phyloP scores from a whole-genome alignment of 2,888 invertebrate species.

The Nomada ruficornis region DNA sequence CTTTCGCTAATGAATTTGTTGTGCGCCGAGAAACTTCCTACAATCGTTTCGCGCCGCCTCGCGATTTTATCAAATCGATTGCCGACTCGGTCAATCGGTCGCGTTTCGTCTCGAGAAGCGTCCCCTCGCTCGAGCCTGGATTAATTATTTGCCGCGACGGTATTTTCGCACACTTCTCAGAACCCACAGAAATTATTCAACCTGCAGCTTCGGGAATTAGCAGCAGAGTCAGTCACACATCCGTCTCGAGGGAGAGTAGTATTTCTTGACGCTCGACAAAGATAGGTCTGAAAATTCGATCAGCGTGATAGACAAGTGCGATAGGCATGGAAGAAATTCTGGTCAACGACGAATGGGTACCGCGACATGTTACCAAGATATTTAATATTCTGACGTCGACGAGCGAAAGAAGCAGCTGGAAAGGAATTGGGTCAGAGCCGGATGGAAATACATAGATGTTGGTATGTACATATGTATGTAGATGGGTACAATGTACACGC shows the following conservation, averaged over 20 bases:
- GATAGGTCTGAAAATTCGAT: neutral
- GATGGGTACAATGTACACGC: neutral
- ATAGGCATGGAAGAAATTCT: constrained; percentile 20
- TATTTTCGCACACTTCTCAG: no score
- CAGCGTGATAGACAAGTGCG: neutral
- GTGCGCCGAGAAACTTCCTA: constrained; percentile 24
- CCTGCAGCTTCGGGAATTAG: no score
- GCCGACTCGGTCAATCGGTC: neutral
- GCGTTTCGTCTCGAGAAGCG: neutral
- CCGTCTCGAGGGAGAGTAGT: no score
- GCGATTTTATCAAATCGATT: neutral
- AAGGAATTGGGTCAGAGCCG: constrained; percentile 37
- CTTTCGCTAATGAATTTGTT: constrained; percentile 60
- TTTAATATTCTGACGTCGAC: constrained; percentile 41
- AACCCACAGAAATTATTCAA: no score
- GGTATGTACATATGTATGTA: neutral
- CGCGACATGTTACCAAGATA: neutral
- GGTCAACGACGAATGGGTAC: neutral
- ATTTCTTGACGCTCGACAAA: neutral
- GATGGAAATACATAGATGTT: constrained; percentile 3
- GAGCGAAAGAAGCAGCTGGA: constrained; percentile 13
- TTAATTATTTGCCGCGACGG: no score
- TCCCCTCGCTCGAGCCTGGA: no score
- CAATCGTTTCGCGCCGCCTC: constrained; percentile 4
- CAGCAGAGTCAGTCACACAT: no score